A percentile compares a stretch with the other conserved stretches of the same genome.
Evolutionary conservation across 2,797 vertebrate species (phyloP).

Genomic region (Cheirogaleus major): DNA sequence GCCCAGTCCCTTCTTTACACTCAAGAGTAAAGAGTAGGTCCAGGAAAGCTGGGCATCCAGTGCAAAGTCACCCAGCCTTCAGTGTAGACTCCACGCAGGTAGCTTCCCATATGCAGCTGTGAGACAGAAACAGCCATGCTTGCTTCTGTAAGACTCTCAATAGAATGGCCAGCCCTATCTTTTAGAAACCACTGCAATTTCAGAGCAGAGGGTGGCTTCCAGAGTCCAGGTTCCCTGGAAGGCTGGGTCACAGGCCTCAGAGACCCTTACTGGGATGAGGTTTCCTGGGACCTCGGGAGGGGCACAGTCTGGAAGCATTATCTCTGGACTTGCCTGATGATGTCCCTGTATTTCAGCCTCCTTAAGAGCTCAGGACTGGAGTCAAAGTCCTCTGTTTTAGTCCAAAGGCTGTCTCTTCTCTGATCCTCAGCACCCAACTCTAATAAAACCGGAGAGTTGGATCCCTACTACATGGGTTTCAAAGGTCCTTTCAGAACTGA

Average conservation of each 20-base stretch:
- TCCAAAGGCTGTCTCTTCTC: background rate
- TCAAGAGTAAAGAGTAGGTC: background rate
- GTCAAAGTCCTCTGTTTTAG: background rate
- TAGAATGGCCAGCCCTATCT: background rate
- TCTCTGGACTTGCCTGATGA: background rate
- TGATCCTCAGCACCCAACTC: background rate
- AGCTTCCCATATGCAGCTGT: background rate
- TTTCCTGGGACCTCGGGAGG: background rate
- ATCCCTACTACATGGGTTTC: background rate
- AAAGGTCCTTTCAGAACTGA: background rate
- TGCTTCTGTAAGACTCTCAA: background rate
- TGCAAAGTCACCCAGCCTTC: background rate
- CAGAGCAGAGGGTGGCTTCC: background rate
- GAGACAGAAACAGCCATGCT: background rate
- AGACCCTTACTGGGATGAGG: background rate
- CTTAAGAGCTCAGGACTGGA: background rate
- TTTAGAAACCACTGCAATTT: background rate
- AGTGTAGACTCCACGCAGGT: background rate
- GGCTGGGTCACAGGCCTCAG: background rate
- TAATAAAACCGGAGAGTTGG: background rate
- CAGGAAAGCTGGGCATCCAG: background rate
- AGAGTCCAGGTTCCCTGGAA: background rate
- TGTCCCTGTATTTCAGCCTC: background rate
- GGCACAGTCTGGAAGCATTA: background rate
- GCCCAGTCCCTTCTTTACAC: background rate